Conservation (phyloP, 2,113 vertebrate genomes). For the Forbesichthys papilliferus region DNA sequence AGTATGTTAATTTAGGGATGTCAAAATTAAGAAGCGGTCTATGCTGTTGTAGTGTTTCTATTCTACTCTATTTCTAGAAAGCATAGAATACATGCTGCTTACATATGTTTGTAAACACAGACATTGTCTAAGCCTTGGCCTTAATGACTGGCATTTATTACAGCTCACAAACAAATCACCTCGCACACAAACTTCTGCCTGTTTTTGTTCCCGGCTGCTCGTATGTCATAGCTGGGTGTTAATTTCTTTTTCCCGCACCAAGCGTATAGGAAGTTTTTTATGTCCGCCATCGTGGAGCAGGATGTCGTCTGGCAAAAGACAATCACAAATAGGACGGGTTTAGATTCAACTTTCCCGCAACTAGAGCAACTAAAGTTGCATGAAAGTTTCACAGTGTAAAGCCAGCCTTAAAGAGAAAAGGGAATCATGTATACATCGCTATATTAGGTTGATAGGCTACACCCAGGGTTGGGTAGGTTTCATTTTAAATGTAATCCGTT, state of each 20-base stretch:
- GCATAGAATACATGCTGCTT: not conserved
- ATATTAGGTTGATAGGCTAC: no score
- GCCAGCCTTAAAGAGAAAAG: no score
- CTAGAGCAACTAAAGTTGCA: no score
- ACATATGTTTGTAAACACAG: no score
- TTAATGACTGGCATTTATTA: not conserved
- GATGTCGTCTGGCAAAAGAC: no score
- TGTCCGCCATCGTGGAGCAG: constrained; percentile 83
- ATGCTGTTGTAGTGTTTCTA: not conserved
- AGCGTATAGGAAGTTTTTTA: constrained; percentile 94
- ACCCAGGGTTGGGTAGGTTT: no score
- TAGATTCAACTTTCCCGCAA: no score
- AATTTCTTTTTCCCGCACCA: constrained; percentile 94
- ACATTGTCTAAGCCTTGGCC: no score
- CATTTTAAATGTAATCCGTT: no score
- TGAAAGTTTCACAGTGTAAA: no score
- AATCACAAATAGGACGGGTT: no score
- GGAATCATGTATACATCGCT: no score
- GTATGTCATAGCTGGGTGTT: constrained; percentile 88
- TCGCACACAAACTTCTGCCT: constrained; percentile 93
- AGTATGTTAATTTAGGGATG: not conserved
- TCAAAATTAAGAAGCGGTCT: not conserved
- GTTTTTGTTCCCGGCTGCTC: constrained; percentile 88
- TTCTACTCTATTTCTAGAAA: not conserved
- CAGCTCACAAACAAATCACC: constrained; percentile 69